Evolutionary conservation across 1,140 invertebrate species (phyloP).

Genomic region (Ceratitis capitata): DNA sequence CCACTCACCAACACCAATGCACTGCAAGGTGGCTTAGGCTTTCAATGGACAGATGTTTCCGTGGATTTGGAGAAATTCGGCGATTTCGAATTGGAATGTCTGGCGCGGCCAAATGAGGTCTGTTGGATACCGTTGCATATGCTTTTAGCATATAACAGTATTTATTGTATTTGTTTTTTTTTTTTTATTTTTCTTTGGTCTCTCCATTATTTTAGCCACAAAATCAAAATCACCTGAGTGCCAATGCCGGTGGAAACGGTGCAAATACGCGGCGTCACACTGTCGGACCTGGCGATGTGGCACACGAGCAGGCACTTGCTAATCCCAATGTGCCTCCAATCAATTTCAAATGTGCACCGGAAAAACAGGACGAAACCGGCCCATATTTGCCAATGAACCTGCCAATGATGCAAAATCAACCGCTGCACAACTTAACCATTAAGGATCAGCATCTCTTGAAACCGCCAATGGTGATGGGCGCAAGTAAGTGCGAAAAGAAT

Average conservation of each 20-base stretch:
- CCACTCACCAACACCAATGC: slow-evolving; percentile 59
- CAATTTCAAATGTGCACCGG: slow-evolving; percentile 60
- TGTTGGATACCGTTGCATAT: not conserved
- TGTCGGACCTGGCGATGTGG: slow-evolving; percentile 89
- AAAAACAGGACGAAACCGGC: slow-evolving; percentile 49
- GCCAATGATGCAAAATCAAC: slow-evolving; percentile 78
- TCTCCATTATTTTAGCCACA: not conserved
- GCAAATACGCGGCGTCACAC: slow-evolving; percentile 82
- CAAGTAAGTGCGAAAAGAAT: slow-evolving; percentile 70
- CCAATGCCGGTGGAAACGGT: slow-evolving; percentile 48
- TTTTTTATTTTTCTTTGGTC: not conserved
- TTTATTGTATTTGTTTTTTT: not conserved
- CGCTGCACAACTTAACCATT: slow-evolving; percentile 83
- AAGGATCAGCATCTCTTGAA: slow-evolving; percentile 95
- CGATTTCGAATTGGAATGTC: slow-evolving; percentile 66
- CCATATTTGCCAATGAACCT: slow-evolving; percentile 78
- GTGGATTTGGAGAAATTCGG: slow-evolving; percentile 69
- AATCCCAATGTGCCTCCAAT: slow-evolving; percentile 60
- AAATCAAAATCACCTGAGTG: slow-evolving; percentile 55
- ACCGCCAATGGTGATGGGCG: slow-evolving; percentile 87
- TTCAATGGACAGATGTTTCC: slow-evolving; percentile 56
- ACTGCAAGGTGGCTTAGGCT: slow-evolving; percentile 50
- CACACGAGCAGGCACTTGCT: slow-evolving; percentile 75
- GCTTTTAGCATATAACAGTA: not conserved
- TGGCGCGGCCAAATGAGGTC: slow-evolving; percentile 59